Base-by-base conservation (phyloP, 2,113 vertebrate genomes). In the Melanotaenia duboulayi region DNA sequence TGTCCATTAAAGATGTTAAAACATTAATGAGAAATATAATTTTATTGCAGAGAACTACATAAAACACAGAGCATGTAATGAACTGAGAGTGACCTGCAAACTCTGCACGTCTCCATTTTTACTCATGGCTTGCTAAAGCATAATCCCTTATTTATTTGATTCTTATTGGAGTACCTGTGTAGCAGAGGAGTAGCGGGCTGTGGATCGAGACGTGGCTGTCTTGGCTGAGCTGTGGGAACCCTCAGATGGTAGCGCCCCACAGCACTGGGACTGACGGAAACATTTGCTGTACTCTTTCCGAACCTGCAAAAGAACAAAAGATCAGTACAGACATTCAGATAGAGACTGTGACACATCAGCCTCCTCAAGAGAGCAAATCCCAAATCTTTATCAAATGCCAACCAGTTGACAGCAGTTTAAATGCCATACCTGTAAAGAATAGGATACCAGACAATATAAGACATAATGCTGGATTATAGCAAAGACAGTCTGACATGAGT, bases 211-310 rank as follows among this genome's bases (percentile, higher is more conserved):
- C 1, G 96, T 97, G 13, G 97, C 96, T 0, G 96, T 91, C 90
- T 99, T 99, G 82, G 95, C 95, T 4, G 96, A 95, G 46, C 95
- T 96, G 93, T 99, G 98, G 42, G 98, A 92, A 79, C 95, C 96
- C 87, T 99, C 97, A 0, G 96, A 91, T 0, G 97, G 96, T 52
- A 98, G 93, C 1, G 95, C 92, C 0, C 96, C 94, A 35, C 98
- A 98, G 93, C 98, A 99, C 74, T 97, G 96, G 0, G 97, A 97
- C 90, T 98, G 96, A 80, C 97, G 93, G 92, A 99, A 97, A 91
- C 98, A 99, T 88, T 99, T 99, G 87, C 96, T 96, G 60, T 98
- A 99, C 76, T 99, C 97, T 89, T 99, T 99, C 48, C 97, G 96
- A 68, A 99, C 98, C 98, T 99, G 77, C 57, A 11, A 61, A 49